phyloP scores from a whole-genome alignment of 2,888 invertebrate species.

The Escarpia spicata region DNA sequence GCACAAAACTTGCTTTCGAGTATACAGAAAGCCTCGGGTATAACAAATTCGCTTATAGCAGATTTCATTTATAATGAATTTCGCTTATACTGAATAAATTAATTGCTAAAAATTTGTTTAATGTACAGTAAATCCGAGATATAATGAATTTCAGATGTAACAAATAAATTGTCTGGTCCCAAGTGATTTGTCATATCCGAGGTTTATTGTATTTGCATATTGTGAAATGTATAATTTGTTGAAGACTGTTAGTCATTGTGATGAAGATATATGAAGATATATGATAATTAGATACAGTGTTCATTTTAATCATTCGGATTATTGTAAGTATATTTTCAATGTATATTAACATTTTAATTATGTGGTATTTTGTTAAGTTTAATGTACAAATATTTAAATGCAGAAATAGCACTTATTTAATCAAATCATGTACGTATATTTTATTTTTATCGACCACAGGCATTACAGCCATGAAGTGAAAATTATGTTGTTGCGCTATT shows the following conservation, averaged over 20 bases:
- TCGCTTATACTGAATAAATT: no score
- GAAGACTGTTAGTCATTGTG: background rate
- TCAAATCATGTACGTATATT: background rate
- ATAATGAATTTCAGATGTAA: no score
- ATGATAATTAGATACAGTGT: background rate
- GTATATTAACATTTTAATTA: no score
- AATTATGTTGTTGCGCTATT: background rate
- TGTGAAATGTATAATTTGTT: constrained; percentile 4
- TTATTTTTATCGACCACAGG: background rate
- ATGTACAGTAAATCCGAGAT: no score
- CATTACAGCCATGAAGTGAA: background rate
- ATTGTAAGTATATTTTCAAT: background rate
- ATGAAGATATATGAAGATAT: background rate
- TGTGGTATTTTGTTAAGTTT: no score
- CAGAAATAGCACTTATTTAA: no score
- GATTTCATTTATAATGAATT: no score
- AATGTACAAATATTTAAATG: no score
- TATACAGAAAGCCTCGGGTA: background rate
- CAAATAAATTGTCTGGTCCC: no score
- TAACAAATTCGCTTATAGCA: no score
- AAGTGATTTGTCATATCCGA: no score
- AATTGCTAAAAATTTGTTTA: no score
- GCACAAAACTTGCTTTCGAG: background rate
- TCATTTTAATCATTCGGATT: background rate
- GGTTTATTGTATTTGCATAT: background rate